Evolutionary conservation across 2,797 vertebrate species (phyloP), one percentile per base, ranked within the genome.

Genomic region (Muraenolepis orangiensis): DNA sequence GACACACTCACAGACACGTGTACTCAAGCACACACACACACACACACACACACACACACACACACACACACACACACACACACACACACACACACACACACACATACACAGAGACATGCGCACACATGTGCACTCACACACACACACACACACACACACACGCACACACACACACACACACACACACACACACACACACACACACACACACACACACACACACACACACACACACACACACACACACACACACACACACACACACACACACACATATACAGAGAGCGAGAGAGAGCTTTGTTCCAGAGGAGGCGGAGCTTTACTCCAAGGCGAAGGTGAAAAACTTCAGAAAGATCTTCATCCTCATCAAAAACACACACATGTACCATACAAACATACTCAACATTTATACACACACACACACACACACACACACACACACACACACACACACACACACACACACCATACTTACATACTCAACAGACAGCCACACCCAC

Each of bases 331-430:
- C 12, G n/a, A n/a, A n/a, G n/a, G n/a, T n/a, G n/a, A n/a, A n/a
- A n/a, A n/a, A n/a, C n/a, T n/a, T n/a, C n/a, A 20, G 18, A 6
- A n/a, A 57, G n/a, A 8, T 23, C 8, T 61, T 7, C 71, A 42
- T 31, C 1, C 51, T 38, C 36, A 10, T 38, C 36, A 86, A 71
- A 82, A 84, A 90, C 73, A 38, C 36, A 38, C 87, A 88, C 87
- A n/a, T n/a, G n/a, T n/a, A n/a, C n/a, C n/a, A n/a, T n/a, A n/a
- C n/a, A n/a, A n/a, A n/a, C n/a, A n/a, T n/a, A n/a, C n/a, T n/a
- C n/a, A n/a, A n/a, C n/a, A n/a, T n/a, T n/a, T n/a, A n/a, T n/a
- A 92, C 91, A 89, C 80, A 92, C 92, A 38, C 36, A 7, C 36
- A 38, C 36, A 38, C 91, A 92, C 77, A 80, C 69, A 61, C 73